Conservation (phyloP, 1,140 invertebrate species). For the Saxidomus purpurata region DNA sequence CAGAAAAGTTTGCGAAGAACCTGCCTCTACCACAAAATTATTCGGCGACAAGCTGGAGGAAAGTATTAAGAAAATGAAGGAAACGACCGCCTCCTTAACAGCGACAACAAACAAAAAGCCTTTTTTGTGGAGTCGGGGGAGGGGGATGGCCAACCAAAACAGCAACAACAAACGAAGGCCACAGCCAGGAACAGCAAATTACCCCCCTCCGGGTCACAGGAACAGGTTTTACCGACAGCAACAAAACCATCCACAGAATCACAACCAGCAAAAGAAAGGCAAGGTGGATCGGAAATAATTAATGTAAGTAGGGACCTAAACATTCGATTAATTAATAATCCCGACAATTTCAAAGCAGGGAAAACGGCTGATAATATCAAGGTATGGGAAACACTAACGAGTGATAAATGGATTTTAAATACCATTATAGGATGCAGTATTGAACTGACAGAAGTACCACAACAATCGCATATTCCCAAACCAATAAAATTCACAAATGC, state of each 20-base stretch:
- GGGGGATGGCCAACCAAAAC: not conserved
- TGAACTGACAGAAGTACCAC: not conserved
- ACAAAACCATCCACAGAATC: not conserved
- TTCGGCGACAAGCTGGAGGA: too few relatives aligned
- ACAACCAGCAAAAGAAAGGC: too few relatives aligned
- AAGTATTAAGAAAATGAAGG: too few relatives aligned
- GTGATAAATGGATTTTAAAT: conserved; percentile 28
- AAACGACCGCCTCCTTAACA: not conserved
- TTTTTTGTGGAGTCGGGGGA: conserved; percentile 13
- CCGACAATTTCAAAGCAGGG: conserved; percentile 24
- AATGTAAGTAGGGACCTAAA: not conserved
- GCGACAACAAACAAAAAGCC: not conserved
- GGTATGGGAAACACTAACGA: conserved; percentile 36
- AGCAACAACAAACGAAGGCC: not conserved
- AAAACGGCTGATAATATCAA: too few relatives aligned
- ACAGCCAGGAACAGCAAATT: not conserved
- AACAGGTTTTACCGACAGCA: not conserved
- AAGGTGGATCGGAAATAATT: conserved; percentile 12
- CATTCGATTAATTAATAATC: not conserved
- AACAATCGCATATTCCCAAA: not conserved
- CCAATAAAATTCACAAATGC: conserved; percentile 4
- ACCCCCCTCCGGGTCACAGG: not conserved
- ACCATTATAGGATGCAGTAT: conserved; percentile 17
- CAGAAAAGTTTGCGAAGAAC: conserved; percentile 9
- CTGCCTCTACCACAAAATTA: too few relatives aligned